phyloP scores from a whole-genome alignment of 2,888 invertebrate genomes.

The Diaphora mendica region DNA sequence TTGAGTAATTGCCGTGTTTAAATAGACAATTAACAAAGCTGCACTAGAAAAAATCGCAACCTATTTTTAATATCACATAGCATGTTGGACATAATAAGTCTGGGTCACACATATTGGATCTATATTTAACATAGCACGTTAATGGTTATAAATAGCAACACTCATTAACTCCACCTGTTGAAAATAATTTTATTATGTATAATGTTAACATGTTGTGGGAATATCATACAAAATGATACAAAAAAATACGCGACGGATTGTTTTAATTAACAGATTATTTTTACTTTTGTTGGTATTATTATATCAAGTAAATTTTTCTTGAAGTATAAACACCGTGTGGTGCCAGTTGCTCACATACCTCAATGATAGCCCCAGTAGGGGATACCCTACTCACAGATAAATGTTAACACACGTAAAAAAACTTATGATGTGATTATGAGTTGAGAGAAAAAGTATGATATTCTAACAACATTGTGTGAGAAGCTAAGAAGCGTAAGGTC shows the following conservation, averaged over 20 bases:
- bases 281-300: too few species aligned
- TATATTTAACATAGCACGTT: background rate
- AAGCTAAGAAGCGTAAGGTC: conserved; percentile 74
- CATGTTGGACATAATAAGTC: background rate
- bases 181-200: conserved; percentile 55
- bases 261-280: background rate
- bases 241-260: background rate
- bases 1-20: background rate
- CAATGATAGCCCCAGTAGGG: background rate
- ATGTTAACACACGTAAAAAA: background rate
- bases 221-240: conserved; percentile 36
- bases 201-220: conserved; percentile 50
- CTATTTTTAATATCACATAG: background rate
- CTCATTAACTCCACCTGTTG: conserved; percentile 49
- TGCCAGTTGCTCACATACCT: background rate
- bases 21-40: background rate
- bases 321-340: background rate
- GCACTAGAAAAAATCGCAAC: background rate
- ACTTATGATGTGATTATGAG: background rate
- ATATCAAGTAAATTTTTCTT: too few species aligned
- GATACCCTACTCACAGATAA: background rate
- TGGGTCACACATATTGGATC: background rate
- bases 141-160: conserved; percentile 15
- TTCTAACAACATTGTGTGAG: conserved; percentile 60
- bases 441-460: conserved; percentile 26